These are phyloP conservation scores for Cinclus mexicanus DNA, from an alignment of 2,113 vertebrate species.

Conservation along the genomic window DNA sequence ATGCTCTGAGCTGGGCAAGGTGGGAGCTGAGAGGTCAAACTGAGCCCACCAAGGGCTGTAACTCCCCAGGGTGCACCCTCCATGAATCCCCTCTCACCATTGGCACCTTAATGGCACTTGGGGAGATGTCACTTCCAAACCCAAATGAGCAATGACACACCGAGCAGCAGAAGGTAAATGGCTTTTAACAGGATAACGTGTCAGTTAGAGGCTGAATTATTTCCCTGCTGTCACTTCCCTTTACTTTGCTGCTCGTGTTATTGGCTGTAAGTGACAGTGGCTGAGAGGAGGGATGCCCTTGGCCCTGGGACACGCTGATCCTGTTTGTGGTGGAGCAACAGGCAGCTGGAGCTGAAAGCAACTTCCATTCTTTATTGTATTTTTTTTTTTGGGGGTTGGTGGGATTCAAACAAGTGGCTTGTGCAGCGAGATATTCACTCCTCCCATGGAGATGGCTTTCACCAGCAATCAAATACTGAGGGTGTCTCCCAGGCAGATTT, in stretches of 20 bases:
- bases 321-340: neutral
- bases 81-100: neutral
- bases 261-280: slow-evolving; percentile 18
- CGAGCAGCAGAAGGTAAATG: slow-evolving; percentile 71
- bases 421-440: neutral
- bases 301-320: slow-evolving; percentile 21
- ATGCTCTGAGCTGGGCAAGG: neutral
- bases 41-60: neutral
- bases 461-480: neutral
- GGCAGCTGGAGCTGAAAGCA: neutral
- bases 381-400: neutral
- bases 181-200: slow-evolving; percentile 71
- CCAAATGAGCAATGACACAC: slow-evolving; percentile 61
- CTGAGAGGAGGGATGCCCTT: slow-evolving; percentile 33
- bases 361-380: neutral
- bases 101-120: slow-evolving; percentile 13
- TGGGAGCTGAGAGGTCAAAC: neutral
- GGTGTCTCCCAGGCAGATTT: neutral
- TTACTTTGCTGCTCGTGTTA: slow-evolving; percentile 3
- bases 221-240: slow-evolving; percentile 68
- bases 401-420: neutral
- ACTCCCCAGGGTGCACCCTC: neutral
- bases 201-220: slow-evolving; percentile 70
- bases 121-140: slow-evolving; percentile 59
- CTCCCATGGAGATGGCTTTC: rapidly evolving